These are phyloP conservation scores for Hafferia zeledoni DNA, from an alignment of 2,797 vertebrate genomes.

Conservation along the genomic window DNA sequence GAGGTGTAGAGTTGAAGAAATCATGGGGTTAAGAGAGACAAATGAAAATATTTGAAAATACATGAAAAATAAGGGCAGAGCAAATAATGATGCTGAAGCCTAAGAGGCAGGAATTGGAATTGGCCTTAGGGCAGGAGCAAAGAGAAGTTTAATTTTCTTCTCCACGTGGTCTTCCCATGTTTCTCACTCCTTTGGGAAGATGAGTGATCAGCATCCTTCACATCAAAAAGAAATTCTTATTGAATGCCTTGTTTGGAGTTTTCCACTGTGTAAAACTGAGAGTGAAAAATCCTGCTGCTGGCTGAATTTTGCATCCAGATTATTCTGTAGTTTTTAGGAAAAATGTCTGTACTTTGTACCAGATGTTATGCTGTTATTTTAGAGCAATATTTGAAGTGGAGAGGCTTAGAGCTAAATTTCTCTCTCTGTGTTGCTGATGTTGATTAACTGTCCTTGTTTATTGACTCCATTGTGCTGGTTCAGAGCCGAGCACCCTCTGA, in stretches of 20 bases:
- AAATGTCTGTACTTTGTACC: neutral
- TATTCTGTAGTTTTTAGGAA: neutral
- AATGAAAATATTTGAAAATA: neutral
- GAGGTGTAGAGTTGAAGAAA: neutral
- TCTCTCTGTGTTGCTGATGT: neutral
- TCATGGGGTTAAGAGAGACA: neutral
- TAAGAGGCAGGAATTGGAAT: neutral
- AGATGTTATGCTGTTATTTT: neutral
- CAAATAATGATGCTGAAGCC: neutral
- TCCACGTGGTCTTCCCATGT: neutral
- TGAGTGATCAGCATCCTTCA: neutral
- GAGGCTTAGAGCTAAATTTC: neutral
- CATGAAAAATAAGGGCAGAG: neutral
- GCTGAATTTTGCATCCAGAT: neutral
- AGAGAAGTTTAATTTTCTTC: neutral
- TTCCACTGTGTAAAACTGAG: neutral
- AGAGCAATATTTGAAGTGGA: neutral
- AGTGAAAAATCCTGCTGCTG: neutral
- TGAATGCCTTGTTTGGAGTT: neutral
- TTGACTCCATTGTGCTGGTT: neutral
- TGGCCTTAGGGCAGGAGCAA: neutral
- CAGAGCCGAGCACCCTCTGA: neutral
- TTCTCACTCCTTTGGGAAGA: neutral
- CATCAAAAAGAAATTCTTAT: neutral
- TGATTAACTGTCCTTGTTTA: neutral